Evolutionary conservation across 2,113 vertebrate species (phyloP).

Genomic region (Argyrosomus japonicus): DNA sequence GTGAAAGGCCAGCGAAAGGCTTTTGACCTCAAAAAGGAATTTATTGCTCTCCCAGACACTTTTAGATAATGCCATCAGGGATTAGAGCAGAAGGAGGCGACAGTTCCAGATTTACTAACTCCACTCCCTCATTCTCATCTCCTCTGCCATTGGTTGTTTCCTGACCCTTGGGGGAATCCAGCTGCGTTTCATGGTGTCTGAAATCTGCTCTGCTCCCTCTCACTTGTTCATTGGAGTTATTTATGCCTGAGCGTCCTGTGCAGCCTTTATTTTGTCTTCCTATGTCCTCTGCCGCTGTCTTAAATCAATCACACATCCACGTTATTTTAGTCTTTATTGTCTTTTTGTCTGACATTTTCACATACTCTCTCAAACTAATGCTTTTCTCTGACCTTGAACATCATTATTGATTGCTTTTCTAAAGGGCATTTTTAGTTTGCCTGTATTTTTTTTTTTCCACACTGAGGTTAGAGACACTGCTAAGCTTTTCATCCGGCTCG

Average conservation of each 20-base stretch:
- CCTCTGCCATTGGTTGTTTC: conserved; percentile 45
- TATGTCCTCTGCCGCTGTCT: neutral
- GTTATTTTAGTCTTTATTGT: neutral
- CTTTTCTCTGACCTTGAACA: neutral
- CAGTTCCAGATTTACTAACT: conserved; percentile 58
- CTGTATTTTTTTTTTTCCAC: neutral
- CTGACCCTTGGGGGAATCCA: conserved; percentile 36
- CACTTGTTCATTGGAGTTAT: conserved; percentile 7
- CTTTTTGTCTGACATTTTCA: neutral
- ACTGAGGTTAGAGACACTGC: conserved; percentile 4
- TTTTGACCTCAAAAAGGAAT: conserved; percentile 57
- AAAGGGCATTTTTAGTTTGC: neutral
- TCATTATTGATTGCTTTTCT: neutral
- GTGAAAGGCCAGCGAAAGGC: conserved; percentile 17
- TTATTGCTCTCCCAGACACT: conserved; percentile 51
- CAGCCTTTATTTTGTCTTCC: conserved; percentile 30
- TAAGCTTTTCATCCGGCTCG: conserved; percentile 24
- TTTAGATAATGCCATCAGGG: conserved; percentile 68
- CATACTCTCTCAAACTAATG: neutral
- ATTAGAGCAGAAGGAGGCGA: conserved; percentile 29
- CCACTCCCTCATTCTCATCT: conserved; percentile 33
- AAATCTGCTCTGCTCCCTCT: conserved; percentile 44
- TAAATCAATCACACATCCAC: neutral
- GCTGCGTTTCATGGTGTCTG: conserved; percentile 34
- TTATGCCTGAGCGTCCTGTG: conserved; percentile 10